Base-by-base conservation (phyloP, 2,113 vertebrate species). In the Mohoua ochrocephala region DNA sequence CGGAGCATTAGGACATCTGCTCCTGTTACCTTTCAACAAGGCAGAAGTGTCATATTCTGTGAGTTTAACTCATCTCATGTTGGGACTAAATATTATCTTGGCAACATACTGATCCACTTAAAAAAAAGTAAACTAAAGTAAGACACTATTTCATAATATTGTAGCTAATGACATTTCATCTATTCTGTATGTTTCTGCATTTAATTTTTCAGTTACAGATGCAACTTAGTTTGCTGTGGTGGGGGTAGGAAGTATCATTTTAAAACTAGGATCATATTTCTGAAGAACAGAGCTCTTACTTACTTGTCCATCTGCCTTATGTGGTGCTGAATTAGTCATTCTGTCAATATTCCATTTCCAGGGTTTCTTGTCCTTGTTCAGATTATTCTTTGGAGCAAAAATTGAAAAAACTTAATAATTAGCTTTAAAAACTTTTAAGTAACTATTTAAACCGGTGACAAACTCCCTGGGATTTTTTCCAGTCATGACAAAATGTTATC, bases 221-320 rank as follows among this genome's bases (percentile, higher is more conserved):
- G 27, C 37, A 47, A 96, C 74, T 96, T 81, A 96, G 96, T 93
- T 96, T 77, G 95, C 95, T 37, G 45, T 87, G 30, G 79, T 96
- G 20, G 96, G 94, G n/a, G 97, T 61, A 6, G 97, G 97, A 63
- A 98, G 85, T 13, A 98, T 89, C 9, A 89, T 97, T 97, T 98
- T 98, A 31, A 98, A 93, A 97, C 97, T 98, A 39, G 79, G 75
- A 12, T 98, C 79, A 64, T 98, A 98, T 93, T 98, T 99, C 53
- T 96, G 91, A 13, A 45, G 45, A 33, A 97, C 79, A 6, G 95
- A 89, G 28, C 59, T 95, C n/a, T 75, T 56, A 13, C 19, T 37
- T 57, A 57, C 23, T 69, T 76, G 56, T 80, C 68, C 57, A 17
- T 97, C 94, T 81, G 88, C 57, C 5, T 95, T 44, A 31, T 93